Conservation (phyloP, 2,113 vertebrate genomes). For the Ailuropoda melanoleuca region DNA sequence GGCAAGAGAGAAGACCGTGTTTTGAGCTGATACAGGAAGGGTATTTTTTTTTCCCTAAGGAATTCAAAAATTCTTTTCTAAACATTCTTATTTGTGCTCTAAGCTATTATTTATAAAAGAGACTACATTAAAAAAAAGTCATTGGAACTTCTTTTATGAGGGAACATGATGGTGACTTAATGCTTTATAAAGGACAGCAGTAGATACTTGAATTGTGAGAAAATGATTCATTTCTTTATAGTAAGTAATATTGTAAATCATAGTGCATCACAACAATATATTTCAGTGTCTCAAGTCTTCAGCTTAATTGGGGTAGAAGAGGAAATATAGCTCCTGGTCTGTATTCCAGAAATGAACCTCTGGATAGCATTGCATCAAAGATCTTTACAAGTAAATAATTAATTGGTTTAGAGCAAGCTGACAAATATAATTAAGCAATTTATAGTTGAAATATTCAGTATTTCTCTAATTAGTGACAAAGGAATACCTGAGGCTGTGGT, state of each 20-base stretch:
- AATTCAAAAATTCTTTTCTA: not conserved
- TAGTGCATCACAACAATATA: not conserved
- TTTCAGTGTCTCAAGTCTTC: not conserved
- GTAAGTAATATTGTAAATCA: not conserved
- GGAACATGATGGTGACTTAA: not conserved
- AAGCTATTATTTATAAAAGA: not conserved
- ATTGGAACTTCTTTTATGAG: not conserved
- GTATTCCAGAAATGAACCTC: slow-evolving; percentile 30
- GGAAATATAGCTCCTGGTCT: slow-evolving; percentile 45
- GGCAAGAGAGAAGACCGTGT: accelerated
- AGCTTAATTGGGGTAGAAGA: slow-evolving; percentile 29
- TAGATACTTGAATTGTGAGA: not conserved
- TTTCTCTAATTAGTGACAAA: slow-evolving; percentile 75
- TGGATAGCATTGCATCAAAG: slow-evolving; percentile 53
- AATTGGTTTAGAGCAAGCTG: slow-evolving; percentile 69
- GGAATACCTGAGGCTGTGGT: slow-evolving; percentile 73
- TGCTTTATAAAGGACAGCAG: not conserved
- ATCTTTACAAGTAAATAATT: slow-evolving; percentile 65
- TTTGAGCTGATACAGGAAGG: not conserved
- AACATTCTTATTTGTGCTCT: not conserved
- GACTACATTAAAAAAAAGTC: not conserved
- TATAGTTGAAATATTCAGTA: slow-evolving; percentile 65
- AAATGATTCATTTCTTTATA: not conserved
- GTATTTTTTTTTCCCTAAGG: not conserved
- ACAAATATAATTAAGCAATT: slow-evolving; percentile 74